These are phyloP conservation scores for Porites lutea DNA, from an alignment of 64 coral and sea anemone species.

Conservation along the genomic window DNA sequence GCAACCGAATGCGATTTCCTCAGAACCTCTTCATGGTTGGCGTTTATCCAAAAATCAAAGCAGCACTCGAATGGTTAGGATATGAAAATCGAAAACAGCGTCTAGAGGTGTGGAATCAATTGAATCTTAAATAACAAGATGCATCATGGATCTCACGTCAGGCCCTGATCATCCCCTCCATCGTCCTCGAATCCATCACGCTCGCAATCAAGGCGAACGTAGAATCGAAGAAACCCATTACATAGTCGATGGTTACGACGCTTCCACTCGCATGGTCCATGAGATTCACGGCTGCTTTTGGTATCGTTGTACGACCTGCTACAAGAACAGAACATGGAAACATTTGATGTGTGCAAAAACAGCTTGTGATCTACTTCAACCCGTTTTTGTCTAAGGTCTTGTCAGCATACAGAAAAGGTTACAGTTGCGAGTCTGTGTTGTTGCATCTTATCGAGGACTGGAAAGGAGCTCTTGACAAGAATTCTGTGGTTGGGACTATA, in stretches of 20 bases:
- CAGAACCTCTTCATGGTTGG: neutral
- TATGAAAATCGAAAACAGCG: too few relatives aligned
- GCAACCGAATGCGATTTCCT: neutral
- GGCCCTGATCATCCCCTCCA: neutral
- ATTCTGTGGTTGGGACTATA: too few relatives aligned
- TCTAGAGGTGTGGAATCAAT: too few relatives aligned
- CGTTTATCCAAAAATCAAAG: neutral
- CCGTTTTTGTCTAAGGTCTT: too few relatives aligned
- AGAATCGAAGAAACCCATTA: neutral
- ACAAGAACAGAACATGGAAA: neutral
- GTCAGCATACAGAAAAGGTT: too few relatives aligned
- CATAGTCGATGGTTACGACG: neutral
- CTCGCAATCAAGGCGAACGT: neutral
- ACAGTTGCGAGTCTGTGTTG: too few relatives aligned
- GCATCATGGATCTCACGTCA: neutral
- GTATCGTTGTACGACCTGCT: neutral
- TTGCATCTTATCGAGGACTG: too few relatives aligned
- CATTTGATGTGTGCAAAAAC: too few relatives aligned
- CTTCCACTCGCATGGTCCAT: neutral
- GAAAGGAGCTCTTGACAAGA: too few relatives aligned
- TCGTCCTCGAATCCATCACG: neutral
- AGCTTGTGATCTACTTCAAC: too few relatives aligned
- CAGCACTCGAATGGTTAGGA: too few relatives aligned
- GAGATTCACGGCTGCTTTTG: neutral
- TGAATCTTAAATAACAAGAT: neutral